A percentile compares a stretch with the other conserved stretches of the same genome.
Conservation (phyloP, 2,888 invertebrate genomes). For the Quadroppia sp. region DNA sequence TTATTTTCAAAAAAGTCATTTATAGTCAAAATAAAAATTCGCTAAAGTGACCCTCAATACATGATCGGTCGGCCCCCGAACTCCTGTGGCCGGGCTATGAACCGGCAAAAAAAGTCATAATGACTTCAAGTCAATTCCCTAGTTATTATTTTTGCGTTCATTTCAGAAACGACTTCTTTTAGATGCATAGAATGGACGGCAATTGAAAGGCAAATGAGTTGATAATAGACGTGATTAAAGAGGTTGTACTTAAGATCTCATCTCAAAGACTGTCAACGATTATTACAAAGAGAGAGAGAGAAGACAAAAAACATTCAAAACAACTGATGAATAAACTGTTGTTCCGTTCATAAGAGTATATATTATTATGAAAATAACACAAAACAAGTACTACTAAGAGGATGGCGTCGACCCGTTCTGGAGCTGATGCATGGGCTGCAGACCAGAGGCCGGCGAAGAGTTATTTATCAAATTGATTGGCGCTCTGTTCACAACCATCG, state of each 20-base stretch:
- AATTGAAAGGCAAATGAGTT: slow-evolving; percentile 32
- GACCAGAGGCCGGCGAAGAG: slow-evolving; percentile 1
- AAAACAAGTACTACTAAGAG: slow-evolving; percentile 27
- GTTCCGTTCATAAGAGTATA: neutral
- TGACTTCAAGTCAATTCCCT: no score
- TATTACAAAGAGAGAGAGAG: neutral
- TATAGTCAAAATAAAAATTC: no score
- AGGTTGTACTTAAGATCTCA: slow-evolving; percentile 16
- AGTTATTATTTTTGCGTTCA: no score
- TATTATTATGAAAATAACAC: slow-evolving; percentile 13
- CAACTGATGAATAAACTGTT: slow-evolving; percentile 17
- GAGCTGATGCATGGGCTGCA: slow-evolving; percentile 29
- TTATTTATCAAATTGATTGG: slow-evolving; percentile 29
- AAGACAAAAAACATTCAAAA: slow-evolving; percentile 4
- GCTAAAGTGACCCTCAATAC: no score
- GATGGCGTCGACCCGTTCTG: slow-evolving; percentile 33
- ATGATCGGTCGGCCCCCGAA: no score
- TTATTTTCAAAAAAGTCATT: no score
- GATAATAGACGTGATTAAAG: no score
- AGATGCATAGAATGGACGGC: slow-evolving; percentile 26
- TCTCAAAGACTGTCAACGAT: slow-evolving; percentile 13
- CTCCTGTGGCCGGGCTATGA: no score
- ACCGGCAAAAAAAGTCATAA: no score
- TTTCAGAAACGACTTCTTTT: neutral
- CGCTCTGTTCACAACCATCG: slow-evolving; percentile 16